Evolutionary conservation across 2,888 invertebrate species (phyloP).

Genomic region (Masnerella sp.): DNA sequence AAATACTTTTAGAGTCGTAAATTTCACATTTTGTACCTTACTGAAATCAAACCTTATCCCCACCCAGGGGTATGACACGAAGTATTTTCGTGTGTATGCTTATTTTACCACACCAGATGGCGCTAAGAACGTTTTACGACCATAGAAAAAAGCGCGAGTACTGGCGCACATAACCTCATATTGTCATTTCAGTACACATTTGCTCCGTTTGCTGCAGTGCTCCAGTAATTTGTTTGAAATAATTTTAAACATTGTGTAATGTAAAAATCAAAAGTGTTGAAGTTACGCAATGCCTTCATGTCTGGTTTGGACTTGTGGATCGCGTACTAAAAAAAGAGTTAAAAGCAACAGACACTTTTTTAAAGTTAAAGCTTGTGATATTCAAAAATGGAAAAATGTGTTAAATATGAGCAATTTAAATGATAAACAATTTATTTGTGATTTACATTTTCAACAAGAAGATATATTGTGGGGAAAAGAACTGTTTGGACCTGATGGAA

Average conservation of each 20-base stretch:
- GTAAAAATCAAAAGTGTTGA: background rate
- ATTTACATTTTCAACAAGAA: slow-evolving; percentile 12
- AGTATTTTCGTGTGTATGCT: background rate
- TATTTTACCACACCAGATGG: background rate
- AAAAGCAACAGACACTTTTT: slow-evolving; percentile 20
- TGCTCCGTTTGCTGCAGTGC: background rate
- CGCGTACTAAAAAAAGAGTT: slow-evolving; percentile 6
- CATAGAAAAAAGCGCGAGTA: too few relatives aligned
- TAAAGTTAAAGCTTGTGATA: slow-evolving; percentile 10
- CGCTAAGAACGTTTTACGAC: too few relatives aligned
- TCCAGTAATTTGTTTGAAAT: background rate
- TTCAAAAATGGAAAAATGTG: slow-evolving; percentile 19
- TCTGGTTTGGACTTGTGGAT: slow-evolving; percentile 12
- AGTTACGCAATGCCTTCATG: slow-evolving; percentile 14
- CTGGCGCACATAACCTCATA: too few relatives aligned
- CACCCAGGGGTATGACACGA: background rate
- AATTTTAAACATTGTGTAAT: background rate
- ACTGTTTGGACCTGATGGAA: slow-evolving; percentile 13
- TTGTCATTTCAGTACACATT: too few relatives aligned
- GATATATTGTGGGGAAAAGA: slow-evolving; percentile 26
- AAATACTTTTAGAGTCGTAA: too few relatives aligned
- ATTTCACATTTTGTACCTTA: too few relatives aligned
- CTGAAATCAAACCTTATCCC: too few relatives aligned
- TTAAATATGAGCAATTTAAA: slow-evolving; percentile 18
- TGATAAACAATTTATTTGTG: slow-evolving; percentile 22